These are phyloP conservation scores for Phymastichus coffea DNA, from an alignment of 1,140 invertebrate genomes.

Conservation along the genomic window DNA sequence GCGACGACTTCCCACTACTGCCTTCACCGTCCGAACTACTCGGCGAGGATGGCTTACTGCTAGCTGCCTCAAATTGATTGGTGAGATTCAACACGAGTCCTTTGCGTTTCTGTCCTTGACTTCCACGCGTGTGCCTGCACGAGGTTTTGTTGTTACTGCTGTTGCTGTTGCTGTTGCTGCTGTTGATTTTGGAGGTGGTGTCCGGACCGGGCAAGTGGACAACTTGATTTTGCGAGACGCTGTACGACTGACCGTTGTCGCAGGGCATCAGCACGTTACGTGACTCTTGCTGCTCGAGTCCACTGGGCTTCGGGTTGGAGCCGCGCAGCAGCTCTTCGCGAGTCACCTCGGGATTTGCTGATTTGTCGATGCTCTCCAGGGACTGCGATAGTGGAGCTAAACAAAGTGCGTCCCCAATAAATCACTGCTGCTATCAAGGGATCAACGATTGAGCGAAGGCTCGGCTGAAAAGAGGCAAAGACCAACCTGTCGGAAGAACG, in stretches of 20 bases:
- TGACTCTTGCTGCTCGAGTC: slow-evolving; percentile 52
- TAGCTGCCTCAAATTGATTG: slow-evolving; percentile 60
- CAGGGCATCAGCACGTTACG: slow-evolving; percentile 79
- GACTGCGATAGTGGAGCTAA: slow-evolving; percentile 55
- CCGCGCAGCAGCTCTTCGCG: slow-evolving; percentile 49
- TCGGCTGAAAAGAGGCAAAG: too few species aligned
- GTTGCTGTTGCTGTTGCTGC: slow-evolving; percentile 62
- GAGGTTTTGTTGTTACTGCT: slow-evolving; percentile 55
- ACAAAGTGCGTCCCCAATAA: too few species aligned
- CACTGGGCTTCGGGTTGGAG: slow-evolving; percentile 35
- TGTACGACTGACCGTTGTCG: slow-evolving; percentile 80
- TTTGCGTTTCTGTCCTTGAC: slow-evolving; percentile 57
- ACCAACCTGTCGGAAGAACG: slow-evolving; percentile 56
- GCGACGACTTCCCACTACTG: slow-evolving; percentile 1
- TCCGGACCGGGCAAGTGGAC: slow-evolving; percentile 65
- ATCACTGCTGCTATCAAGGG: too few species aligned
- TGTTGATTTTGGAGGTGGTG: slow-evolving; percentile 51
- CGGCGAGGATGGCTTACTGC: slow-evolving; percentile 55
- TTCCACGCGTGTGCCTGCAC: slow-evolving; percentile 23
- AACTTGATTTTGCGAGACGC: slow-evolving; percentile 86
- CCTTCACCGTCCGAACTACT: slow-evolving; percentile 45
- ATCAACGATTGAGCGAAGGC: too few species aligned
- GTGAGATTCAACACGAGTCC: slow-evolving; percentile 68
- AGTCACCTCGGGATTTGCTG: slow-evolving; percentile 47
- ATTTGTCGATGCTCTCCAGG: slow-evolving; percentile 54